Evolutionary conservation across 2,113 vertebrate genomes (phyloP).

Genomic region (Rhabdomys dilectus): DNA sequence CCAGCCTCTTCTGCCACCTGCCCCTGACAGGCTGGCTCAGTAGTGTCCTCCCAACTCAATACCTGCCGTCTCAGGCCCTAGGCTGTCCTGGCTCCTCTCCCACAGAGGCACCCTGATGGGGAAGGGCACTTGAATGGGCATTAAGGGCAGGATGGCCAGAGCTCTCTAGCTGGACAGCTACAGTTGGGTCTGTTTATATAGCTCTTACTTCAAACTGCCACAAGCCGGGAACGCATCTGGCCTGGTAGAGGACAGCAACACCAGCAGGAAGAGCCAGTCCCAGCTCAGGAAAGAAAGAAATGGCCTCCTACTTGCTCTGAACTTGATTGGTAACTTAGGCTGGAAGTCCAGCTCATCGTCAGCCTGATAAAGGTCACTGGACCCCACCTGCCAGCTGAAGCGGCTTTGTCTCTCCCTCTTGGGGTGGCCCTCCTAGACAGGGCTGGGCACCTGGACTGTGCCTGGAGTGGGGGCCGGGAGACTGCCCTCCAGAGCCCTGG

Average conservation of each 20-base stretch:
- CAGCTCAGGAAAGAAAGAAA: neutral
- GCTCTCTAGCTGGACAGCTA: neutral
- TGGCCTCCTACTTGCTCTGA: neutral
- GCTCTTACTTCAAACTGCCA: neutral
- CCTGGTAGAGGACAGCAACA: no score
- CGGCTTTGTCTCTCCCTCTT: neutral
- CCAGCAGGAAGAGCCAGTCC: neutral
- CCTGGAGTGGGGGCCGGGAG: neutral
- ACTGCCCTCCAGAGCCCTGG: neutral
- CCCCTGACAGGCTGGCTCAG: neutral
- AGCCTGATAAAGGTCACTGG: neutral
- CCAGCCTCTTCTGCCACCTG: neutral
- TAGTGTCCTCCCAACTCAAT: neutral
- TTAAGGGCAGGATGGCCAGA: neutral
- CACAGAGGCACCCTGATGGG: no score
- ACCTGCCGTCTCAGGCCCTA: neutral
- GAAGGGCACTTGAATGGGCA: neutral
- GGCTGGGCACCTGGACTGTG: neutral
- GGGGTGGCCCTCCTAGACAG: neutral
- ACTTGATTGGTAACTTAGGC: no score
- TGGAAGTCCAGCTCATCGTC: neutral
- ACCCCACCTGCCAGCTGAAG: neutral
- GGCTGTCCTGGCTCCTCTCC: neutral
- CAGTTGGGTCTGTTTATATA: accelerated
- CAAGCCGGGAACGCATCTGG: neutral